Conservation (phyloP, 2,888 invertebrate species). For the Aproaerema taeniolella region DNA sequence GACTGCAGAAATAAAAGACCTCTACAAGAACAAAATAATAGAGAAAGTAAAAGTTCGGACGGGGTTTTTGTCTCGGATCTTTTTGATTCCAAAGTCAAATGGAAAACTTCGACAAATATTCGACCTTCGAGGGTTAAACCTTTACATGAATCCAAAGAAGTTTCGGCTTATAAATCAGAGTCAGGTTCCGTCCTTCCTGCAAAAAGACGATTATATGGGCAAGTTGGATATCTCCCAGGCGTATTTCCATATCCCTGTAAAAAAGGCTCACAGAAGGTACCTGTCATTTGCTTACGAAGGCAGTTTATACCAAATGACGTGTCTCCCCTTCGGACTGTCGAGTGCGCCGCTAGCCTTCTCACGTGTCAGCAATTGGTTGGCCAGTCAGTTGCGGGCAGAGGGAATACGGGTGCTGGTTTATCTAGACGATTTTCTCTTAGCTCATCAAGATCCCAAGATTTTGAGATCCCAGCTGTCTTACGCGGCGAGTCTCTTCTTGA, state of each 20-base stretch:
- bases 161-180: conserved; percentile 7
- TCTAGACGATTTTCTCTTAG: too few relatives aligned
- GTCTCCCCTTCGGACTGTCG: too few relatives aligned
- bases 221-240: too few relatives aligned
- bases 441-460: conserved; percentile 12
- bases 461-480: neutral
- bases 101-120: conserved; percentile 1
- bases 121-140: conserved; percentile 2
- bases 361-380: too few relatives aligned
- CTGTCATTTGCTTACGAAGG: conserved; percentile 1
- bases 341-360: too few relatives aligned
- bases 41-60: neutral
- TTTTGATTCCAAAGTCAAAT: neutral
- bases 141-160: conserved; percentile 5
- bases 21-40: neutral
- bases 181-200: conserved; percentile 2
- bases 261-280: conserved; percentile 7
- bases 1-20: neutral
- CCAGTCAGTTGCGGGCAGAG: too few relatives aligned
- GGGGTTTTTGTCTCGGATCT: neutral
- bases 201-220: neutral
- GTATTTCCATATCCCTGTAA: conserved; percentile 8
- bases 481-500: neutral
- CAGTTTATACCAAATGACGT: too few relatives aligned
- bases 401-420: too few relatives aligned